Base-by-base conservation (phyloP, 2,888 invertebrate genomes). In the Epiblema foenella region DNA sequence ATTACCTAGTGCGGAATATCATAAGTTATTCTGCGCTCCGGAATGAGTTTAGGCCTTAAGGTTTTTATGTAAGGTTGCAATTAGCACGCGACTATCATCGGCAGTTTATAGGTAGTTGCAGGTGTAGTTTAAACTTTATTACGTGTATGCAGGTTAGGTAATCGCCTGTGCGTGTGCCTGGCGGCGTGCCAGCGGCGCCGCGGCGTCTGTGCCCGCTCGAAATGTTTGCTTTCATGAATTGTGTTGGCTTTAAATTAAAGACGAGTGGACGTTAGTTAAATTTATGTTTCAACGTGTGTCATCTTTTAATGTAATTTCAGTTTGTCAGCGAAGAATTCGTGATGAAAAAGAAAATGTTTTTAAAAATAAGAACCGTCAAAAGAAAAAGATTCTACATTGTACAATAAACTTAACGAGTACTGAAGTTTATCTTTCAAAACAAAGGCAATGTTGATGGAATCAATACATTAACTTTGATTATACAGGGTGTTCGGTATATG, bases 131-230 rank as follows among this genome's bases (percentile, higher is more conserved):
- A 11, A 24, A 12, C 52, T 15, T 39, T 20, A 52, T 33, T 4
- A 15, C 5, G 37, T 20, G 11, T 9, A 4, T 1, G 10, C 37
- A 64, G n/a, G 39, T 20, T 52, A 5, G 37, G 15, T 3, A 10
- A 24, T 54, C 10, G 39, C 8, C 11, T 39, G 64, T 39, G 11
- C 0, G 15, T 11, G 1, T 8, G 18, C 12, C 37, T 64, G 64
- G 64, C 37, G 1, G 2, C 5, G 18, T n/a, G 63, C 63, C 63
- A 63, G 33, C 33, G 15, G n/a, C 62, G 59, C 12, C 46, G 49
- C n/a, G n/a, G 60, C 18, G 60, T 46, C 60, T 46, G 24, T n/a
- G n/a, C n/a, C n/a, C n/a, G n/a, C n/a, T 12, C 37, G 58, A 58
- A 58, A 37, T 58, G 37, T 37, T 58, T 12, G 18, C 5, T 58